A percentile compares a stretch with the other conserved stretches of the same genome.
These are phyloP conservation scores for Brachionus asplanchnoidis DNA, from an alignment of 1,140 invertebrate species.

Conservation along the genomic window DNA sequence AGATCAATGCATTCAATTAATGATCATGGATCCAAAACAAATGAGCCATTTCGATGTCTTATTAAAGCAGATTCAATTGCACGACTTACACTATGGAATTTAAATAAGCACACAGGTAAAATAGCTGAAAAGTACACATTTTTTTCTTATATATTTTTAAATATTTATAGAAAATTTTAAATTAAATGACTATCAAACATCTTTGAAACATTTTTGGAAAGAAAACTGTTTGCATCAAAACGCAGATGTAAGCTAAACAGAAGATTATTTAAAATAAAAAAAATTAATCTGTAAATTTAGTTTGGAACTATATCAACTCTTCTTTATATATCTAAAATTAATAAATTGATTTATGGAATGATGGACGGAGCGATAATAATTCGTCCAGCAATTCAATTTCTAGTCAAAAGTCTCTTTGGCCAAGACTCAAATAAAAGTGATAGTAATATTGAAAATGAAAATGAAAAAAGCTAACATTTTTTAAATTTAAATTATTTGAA, in stretches of 20 bases:
- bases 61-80: neutral
- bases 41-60: neutral
- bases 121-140: no score
- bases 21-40: neutral
- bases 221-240: conserved; percentile 64
- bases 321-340: conserved; percentile 82
- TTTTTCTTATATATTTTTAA: conserved; percentile 46
- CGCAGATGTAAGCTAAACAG: neutral
- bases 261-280: conserved; percentile 47
- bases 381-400: conserved; percentile 83
- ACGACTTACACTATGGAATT: conserved; percentile 16
- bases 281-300: conserved; percentile 48
- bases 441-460: neutral
- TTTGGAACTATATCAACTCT: conserved; percentile 33
- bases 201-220: conserved; percentile 60
- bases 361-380: conserved; percentile 96
- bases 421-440: conserved; percentile 19
- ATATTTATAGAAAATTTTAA: conserved; percentile 44
- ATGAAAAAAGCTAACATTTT: conserved; percentile 31
- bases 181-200: conserved; percentile 44
- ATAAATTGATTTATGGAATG: conserved; percentile 83
- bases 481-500: conserved; percentile 66
- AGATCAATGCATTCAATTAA: neutral
- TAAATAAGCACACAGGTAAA: neutral
- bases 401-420: conserved; percentile 82